These are phyloP conservation scores for Rissa tridactyla DNA, from an alignment of 2,113 vertebrate species.

Conservation along the genomic window DNA sequence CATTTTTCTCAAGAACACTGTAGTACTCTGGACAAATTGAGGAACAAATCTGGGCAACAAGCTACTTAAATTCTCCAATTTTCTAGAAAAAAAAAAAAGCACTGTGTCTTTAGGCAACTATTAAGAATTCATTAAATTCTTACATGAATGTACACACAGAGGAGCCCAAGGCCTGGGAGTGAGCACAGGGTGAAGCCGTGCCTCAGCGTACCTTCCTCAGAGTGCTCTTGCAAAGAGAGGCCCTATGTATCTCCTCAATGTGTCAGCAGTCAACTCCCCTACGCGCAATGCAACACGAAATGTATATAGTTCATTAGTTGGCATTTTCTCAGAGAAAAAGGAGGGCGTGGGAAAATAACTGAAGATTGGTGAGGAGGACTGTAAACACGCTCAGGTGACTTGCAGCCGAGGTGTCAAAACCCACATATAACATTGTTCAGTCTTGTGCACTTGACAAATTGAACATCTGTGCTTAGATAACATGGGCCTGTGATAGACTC, in stretches of 20 bases:
- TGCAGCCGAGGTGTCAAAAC: background rate
- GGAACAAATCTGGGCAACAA: background rate
- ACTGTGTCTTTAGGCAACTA: background rate
- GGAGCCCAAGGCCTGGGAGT: background rate
- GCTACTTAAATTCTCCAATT: background rate
- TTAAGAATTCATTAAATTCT: background rate
- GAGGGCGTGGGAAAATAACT: background rate
- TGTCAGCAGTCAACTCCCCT: background rate
- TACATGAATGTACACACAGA: background rate
- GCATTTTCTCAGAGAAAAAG: background rate
- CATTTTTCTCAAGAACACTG: background rate
- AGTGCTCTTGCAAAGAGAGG: background rate
- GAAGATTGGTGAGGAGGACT: background rate
- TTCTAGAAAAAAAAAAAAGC: background rate
- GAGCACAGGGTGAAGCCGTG: background rate
- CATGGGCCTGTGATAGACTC: background rate
- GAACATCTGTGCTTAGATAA: background rate
- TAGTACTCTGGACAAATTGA: background rate
- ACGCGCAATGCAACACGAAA: background rate
- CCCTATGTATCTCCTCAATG: rapidly evolving
- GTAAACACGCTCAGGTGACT: background rate
- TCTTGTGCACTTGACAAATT: background rate
- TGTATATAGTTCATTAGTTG: background rate
- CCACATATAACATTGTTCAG: background rate
- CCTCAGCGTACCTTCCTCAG: background rate